These are phyloP conservation scores for Leuctra nigra DNA, from an alignment of 2,888 invertebrate species.

Conservation along the genomic window DNA sequence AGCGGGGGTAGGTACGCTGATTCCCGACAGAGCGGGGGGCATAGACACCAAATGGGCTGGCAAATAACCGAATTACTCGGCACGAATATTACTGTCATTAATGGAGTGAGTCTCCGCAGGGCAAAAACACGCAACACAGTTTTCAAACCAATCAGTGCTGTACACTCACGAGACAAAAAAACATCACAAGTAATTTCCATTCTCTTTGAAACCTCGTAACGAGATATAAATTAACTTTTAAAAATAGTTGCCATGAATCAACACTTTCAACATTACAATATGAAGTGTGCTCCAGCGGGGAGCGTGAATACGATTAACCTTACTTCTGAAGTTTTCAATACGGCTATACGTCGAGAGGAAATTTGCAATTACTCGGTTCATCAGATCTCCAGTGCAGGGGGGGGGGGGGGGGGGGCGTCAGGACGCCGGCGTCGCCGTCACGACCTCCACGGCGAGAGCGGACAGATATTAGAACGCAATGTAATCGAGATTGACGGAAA, in stretches of 20 bases:
- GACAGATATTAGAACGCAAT: not conserved
- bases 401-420: not conserved
- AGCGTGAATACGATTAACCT: no score
- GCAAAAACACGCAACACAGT: conserved; percentile 5
- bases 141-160: conserved; percentile 9
- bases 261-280: no score
- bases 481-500: conserved; percentile 8
- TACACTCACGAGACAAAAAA: not conserved
- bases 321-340: no score
- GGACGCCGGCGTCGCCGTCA: not conserved
- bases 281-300: no score
- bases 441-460: not conserved
- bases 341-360: no score
- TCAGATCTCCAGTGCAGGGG: conserved; percentile 9
- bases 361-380: conserved; percentile 25
- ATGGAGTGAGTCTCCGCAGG: conserved; percentile 1
- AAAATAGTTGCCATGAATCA: no score
- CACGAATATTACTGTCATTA: conserved; percentile 18
- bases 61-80: conserved; percentile 16
- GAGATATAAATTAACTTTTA: no score
- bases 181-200: no score
- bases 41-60: conserved; percentile 13
- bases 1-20: not conserved
- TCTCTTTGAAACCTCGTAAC: no score
- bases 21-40: not conserved